These are phyloP conservation scores for Drosophila insularis DNA, from an alignment of 1,140 invertebrate genomes.

Conservation along the genomic window DNA sequence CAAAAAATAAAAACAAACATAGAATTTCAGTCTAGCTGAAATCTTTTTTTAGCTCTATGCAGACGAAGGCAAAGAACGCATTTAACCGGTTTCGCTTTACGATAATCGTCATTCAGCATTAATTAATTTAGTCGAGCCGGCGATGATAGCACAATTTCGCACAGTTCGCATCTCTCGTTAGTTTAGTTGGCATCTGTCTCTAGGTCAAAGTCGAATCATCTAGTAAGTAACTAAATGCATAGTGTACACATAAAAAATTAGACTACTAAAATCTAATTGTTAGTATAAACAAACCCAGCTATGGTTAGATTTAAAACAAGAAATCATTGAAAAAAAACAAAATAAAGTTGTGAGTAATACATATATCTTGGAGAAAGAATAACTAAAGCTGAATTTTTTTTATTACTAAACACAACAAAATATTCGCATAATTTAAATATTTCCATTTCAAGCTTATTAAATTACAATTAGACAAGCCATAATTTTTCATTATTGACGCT, in stretches of 20 bases:
- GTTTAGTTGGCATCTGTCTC: background rate
- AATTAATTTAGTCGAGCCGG: constrained; percentile 4
- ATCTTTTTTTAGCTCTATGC: constrained; percentile 23
- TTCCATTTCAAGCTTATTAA: too few species aligned
- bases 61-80: constrained; percentile 22
- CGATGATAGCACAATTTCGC: constrained; percentile 2
- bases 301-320: too few species aligned
- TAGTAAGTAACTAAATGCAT: background rate
- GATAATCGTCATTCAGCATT: constrained; percentile 4
- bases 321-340: too few species aligned
- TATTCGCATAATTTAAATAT: background rate
- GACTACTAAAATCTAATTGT: background rate
- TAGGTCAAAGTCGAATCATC: constrained; percentile 29
- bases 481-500: too few species aligned
- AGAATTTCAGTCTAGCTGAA: background rate
- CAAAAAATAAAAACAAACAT: background rate
- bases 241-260: background rate
- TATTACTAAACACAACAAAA: too few species aligned
- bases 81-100: constrained; percentile 54
- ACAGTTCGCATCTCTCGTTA: background rate
- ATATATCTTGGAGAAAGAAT: too few species aligned
- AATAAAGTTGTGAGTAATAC: too few species aligned
- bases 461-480: too few species aligned
- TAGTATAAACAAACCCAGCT: too few species aligned
- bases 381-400: too few species aligned